These are phyloP conservation scores for Bombus polaris DNA, from an alignment of 1,140 invertebrate species.

Conservation along the genomic window DNA sequence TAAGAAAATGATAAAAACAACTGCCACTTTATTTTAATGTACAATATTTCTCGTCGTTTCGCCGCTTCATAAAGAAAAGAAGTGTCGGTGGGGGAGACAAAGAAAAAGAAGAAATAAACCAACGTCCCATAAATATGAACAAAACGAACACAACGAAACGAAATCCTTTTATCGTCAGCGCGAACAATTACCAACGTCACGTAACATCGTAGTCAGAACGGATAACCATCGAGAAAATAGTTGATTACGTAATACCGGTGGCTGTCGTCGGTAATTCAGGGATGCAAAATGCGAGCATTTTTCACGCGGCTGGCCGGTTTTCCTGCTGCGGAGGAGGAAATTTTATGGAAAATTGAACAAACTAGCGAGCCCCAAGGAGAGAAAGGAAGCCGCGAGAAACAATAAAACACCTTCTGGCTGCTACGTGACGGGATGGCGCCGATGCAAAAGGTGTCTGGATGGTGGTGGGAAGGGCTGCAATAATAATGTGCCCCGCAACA, in stretches of 20 bases:
- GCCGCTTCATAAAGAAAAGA: no score
- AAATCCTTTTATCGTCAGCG: background rate
- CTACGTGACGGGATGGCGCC: constrained; percentile 6
- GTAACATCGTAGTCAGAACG: background rate
- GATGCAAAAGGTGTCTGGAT: constrained; percentile 32
- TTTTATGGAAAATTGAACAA: constrained; percentile 51
- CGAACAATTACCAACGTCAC: background rate
- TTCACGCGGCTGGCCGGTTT: background rate
- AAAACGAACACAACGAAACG: background rate
- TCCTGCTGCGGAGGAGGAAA: background rate
- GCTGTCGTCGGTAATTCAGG: background rate
- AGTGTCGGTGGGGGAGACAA: no score
- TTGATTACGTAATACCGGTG: constrained; percentile 16
- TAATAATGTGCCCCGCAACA: constrained; percentile 60
- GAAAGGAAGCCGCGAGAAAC: constrained; percentile 18
- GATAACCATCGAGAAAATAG: background rate
- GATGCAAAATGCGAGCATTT: background rate
- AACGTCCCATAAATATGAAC: background rate
- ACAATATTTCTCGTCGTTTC: no score
- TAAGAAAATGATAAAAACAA: no score
- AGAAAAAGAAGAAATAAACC: no score
- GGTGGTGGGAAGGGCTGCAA: constrained; percentile 48
- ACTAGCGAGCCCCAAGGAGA: background rate
- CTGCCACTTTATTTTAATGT: no score
- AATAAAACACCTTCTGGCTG: constrained; percentile 29